phyloP scores from a whole-genome alignment of 2,888 invertebrate species.

The Phaonia tiefii region DNA sequence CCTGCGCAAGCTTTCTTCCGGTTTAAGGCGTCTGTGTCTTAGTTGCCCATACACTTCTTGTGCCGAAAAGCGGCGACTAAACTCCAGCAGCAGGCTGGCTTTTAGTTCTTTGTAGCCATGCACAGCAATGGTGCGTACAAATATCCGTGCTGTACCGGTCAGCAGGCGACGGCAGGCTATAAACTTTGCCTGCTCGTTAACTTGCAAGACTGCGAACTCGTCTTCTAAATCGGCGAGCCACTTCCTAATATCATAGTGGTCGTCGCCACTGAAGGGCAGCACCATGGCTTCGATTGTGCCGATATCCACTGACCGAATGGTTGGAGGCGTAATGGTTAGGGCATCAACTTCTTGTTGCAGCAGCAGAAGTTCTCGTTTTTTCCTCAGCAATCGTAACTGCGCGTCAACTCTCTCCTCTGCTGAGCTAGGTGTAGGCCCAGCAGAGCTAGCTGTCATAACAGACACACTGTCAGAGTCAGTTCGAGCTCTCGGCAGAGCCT shows the following conservation, averaged over 20 bases:
- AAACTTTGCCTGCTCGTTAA: slow-evolving; percentile 11
- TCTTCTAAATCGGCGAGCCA: slow-evolving; percentile 35
- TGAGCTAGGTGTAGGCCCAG: no score
- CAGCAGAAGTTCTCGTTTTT: background rate
- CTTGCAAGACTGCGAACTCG: slow-evolving; percentile 9
- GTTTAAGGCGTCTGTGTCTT: slow-evolving; percentile 9
- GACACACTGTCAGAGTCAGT: no score
- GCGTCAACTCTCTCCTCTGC: no score
- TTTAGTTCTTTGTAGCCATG: slow-evolving; percentile 32
- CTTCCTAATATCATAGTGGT: slow-evolving; percentile 25
- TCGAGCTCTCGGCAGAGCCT: slow-evolving; percentile 14
- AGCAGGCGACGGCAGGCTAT: slow-evolving; percentile 9
- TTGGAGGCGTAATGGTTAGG: background rate
- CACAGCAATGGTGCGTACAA: slow-evolving; percentile 24
- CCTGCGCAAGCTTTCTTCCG: slow-evolving; percentile 34
- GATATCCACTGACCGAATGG: background rate
- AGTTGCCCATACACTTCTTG: slow-evolving; percentile 48
- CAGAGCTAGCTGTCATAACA: no score
- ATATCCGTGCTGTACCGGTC: slow-evolving; percentile 17
- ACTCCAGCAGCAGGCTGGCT: slow-evolving; percentile 31
- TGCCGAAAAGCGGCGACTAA: slow-evolving; percentile 22
- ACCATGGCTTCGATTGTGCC: slow-evolving; percentile 1
- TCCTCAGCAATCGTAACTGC: background rate
- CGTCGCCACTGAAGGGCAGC: slow-evolving; percentile 31
- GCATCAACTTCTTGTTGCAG: background rate